A percentile compares a stretch with the other conserved stretches of the same genome.
phyloP scores from a whole-genome alignment of 2,888 invertebrate genomes.

The Bugulina stolonifera region DNA sequence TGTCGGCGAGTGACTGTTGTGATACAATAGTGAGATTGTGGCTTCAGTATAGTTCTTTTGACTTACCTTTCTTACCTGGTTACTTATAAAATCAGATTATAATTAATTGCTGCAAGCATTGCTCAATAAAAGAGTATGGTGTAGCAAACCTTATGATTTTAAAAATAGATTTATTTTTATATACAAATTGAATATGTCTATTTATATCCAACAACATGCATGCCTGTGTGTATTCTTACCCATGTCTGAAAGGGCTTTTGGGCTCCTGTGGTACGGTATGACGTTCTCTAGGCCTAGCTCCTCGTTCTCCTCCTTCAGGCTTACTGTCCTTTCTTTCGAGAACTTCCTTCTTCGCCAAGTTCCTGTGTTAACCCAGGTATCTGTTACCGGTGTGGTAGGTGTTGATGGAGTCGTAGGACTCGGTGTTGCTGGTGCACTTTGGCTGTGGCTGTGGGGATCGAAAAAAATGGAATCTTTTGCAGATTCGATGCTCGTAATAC shows the following conservation, averaged over 20 bases:
- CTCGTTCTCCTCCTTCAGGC: background rate
- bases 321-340: background rate
- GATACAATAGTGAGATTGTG: no score
- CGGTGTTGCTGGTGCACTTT: background rate
- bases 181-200: no score
- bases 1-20: no score
- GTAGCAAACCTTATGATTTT: no score
- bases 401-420: background rate
- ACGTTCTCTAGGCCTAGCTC: constrained; percentile 10
- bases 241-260: constrained; percentile 2
- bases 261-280: constrained; percentile 9
- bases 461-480: background rate
- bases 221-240: no score
- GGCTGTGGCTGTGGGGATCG: background rate
- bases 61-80: no score
- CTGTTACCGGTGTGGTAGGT: background rate
- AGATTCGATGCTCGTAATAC: background rate
- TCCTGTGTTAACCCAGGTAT: background rate
- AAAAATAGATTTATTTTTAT: no score
- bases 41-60: no score
- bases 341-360: background rate
- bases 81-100: no score
- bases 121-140: no score
- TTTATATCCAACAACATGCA: no score
- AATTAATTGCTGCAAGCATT: no score